Evolutionary conservation across 1,140 invertebrate genomes (phyloP).

Genomic region (Tetragnatha versicolor): DNA sequence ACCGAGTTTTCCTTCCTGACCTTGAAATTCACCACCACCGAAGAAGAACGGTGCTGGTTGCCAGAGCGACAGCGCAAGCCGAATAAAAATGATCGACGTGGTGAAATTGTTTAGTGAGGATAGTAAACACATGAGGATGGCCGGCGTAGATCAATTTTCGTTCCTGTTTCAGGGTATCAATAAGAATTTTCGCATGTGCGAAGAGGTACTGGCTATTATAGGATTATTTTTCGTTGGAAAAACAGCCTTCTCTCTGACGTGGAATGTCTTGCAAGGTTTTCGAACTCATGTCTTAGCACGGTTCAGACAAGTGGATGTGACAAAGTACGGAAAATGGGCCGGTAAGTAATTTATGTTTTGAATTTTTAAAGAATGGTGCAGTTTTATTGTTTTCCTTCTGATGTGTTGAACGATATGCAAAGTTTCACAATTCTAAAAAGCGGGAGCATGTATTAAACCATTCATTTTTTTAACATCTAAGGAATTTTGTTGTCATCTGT

Average conservation of each 20-base stretch:
- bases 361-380: too few relatives aligned
- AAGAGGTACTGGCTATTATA: constrained; percentile 52
- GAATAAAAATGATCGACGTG: constrained; percentile 38
- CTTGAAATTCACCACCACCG: too few relatives aligned
- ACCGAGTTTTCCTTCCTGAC: too few relatives aligned
- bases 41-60: constrained; percentile 33
- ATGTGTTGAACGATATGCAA: too few relatives aligned
- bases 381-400: too few relatives aligned
- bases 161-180: constrained; percentile 43
- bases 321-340: constrained; percentile 55
- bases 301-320: constrained; percentile 44
- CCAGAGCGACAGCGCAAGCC: constrained; percentile 36
- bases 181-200: constrained; percentile 9
- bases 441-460: too few relatives aligned
- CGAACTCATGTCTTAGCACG: constrained; percentile 44
- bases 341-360: too few relatives aligned
- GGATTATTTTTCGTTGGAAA: constrained; percentile 52
- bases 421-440: too few relatives aligned
- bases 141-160: constrained; percentile 41
- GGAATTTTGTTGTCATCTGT: too few relatives aligned
- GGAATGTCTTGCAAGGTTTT: constrained; percentile 50
- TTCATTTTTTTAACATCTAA: too few relatives aligned
- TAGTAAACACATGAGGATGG: constrained; percentile 45
- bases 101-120: neutral
- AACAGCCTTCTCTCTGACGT: constrained; percentile 45